phyloP scores from a whole-genome alignment of 37 sponge, comb jelly and placozoan genomes.

The Theonella swinhoei region DNA sequence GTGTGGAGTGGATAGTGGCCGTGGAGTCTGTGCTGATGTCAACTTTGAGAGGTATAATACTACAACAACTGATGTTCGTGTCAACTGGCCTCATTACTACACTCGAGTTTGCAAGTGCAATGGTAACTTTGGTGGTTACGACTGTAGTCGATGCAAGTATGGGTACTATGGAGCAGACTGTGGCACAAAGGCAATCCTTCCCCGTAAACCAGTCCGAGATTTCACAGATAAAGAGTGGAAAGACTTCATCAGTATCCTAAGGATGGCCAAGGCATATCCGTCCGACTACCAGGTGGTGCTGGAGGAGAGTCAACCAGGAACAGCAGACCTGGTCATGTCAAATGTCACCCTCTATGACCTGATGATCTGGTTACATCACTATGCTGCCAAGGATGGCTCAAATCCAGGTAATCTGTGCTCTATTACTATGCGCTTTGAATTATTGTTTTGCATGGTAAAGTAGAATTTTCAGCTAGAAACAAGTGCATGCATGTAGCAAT shows the following conservation, averaged over 20 bases:
- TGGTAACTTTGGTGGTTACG: slow-evolving; percentile 53
- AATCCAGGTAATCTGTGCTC: too few relatives aligned
- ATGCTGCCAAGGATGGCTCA: slow-evolving; percentile 69
- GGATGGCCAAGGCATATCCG: slow-evolving; percentile 12
- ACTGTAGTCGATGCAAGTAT: slow-evolving; percentile 60
- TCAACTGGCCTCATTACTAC: slow-evolving; percentile 62
- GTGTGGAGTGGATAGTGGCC: slow-evolving; percentile 15
- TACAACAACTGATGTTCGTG: slow-evolving; percentile 24
- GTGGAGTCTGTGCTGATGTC: too few relatives aligned
- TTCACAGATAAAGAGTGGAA: slow-evolving; percentile 37
- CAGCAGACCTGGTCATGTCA: slow-evolving; percentile 1
- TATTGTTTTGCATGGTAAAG: too few relatives aligned
- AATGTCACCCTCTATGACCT: slow-evolving; percentile 45
- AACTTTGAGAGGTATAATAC: not conserved
- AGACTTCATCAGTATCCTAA: slow-evolving; percentile 22
- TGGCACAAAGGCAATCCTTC: not conserved
- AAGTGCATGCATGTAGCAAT: too few relatives aligned
- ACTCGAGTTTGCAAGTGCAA: slow-evolving; percentile 51
- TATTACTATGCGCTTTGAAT: too few relatives aligned
- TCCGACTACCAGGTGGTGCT: slow-evolving; percentile 41
- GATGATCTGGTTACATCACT: slow-evolving; percentile 57
- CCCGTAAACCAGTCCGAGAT: slow-evolving; percentile 29
- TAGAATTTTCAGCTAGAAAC: too few relatives aligned
- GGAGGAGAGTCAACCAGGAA: slow-evolving; percentile 38
- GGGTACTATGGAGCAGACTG: slow-evolving; percentile 58